phyloP scores from a whole-genome alignment of 2,888 invertebrate genomes.

The Nowickia ferox region DNA sequence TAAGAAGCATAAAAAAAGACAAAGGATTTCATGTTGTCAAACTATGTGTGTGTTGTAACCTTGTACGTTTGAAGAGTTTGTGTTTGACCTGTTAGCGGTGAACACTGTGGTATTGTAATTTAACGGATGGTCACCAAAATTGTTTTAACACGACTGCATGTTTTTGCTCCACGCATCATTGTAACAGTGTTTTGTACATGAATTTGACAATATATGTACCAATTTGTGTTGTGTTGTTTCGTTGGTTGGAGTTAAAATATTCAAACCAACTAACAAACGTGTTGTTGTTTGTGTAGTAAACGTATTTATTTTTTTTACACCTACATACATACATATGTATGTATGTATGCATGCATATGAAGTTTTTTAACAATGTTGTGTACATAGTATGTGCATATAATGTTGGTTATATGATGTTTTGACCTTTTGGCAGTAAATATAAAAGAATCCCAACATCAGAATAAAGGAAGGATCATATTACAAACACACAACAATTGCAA shows the following conservation, averaged over 20 bases:
- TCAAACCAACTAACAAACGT: conserved; percentile 47
- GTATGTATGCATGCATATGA: neutral
- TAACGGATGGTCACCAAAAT: conserved; percentile 51
- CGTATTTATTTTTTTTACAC: neutral
- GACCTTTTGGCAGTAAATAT: conserved; percentile 52
- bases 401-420: conserved; percentile 19
- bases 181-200: conserved; percentile 29
- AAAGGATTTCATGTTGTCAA: conserved; percentile 45
- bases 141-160: conserved; percentile 5
- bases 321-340: too few relatives aligned
- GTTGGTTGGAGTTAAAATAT: conserved; percentile 53
- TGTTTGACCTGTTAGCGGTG: conserved; percentile 71
- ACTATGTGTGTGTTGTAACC: conserved; percentile 65
- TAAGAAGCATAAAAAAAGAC: neutral
- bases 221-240: conserved; percentile 22
- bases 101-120: conserved; percentile 42
- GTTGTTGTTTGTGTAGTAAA: conserved; percentile 39
- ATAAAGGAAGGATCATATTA: conserved; percentile 32
- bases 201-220: conserved; percentile 49
- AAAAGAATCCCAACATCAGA: conserved; percentile 12
- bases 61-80: conserved; percentile 65
- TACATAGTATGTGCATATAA: neutral
- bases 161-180: conserved; percentile 21
- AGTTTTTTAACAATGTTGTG: conserved; percentile 3
- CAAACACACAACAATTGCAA: conserved; percentile 14